Evolutionary conservation across 2,113 vertebrate species (phyloP).

Genomic region (Phalacrocorax aristotelis): DNA sequence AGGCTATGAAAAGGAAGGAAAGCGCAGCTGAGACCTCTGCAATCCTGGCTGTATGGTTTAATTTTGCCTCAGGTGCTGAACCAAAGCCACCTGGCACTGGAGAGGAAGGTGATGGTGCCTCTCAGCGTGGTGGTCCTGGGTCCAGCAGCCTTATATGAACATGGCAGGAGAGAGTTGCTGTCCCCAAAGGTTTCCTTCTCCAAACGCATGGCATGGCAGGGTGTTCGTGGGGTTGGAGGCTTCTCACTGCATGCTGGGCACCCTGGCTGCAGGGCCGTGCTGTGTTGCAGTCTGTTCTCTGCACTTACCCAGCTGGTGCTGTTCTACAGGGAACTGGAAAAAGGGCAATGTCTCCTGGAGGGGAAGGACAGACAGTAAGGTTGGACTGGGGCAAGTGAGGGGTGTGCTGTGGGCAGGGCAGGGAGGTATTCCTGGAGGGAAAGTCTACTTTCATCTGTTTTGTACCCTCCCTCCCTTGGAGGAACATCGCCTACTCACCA

Average conservation of each 20-base stretch:
- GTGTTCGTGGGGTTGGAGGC: not conserved
- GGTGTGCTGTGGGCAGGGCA: not conserved
- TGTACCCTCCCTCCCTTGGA: not conserved
- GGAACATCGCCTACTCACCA: not conserved
- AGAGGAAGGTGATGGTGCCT: not conserved
- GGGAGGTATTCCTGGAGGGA: not conserved
- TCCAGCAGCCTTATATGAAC: not conserved
- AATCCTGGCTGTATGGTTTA: not conserved
- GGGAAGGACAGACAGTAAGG: not conserved
- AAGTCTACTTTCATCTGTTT: not conserved
- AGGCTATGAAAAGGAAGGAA: not conserved
- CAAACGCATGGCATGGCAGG: not conserved
- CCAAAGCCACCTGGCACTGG: not conserved
- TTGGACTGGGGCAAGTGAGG: not conserved
- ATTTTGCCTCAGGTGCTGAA: not conserved
- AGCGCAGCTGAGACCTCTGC: not conserved
- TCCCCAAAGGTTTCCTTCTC: not conserved
- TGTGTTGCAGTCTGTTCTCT: not conserved
- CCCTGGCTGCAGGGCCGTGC: not conserved
- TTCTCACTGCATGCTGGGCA: not conserved
- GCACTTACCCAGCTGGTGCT: not conserved
- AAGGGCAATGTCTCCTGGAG: not conserved
- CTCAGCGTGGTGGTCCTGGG: not conserved
- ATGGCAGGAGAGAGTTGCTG: not conserved
- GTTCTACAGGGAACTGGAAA: not conserved